Base-by-base conservation (phyloP, 2,888 invertebrate genomes). In the Megamerina dolium region DNA sequence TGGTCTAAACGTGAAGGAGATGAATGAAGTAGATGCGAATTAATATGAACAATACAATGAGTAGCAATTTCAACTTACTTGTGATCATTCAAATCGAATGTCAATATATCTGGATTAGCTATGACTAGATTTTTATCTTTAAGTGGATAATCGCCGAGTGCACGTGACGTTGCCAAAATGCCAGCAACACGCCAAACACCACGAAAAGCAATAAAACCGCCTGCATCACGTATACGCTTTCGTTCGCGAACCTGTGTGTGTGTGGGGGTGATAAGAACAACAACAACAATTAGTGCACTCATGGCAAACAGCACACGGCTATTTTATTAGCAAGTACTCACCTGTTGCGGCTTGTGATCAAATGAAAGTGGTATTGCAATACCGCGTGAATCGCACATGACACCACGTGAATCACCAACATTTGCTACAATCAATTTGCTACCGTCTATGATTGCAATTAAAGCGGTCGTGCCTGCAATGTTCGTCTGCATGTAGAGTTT, bases 121-220 rank as follows among this genome's bases (percentile, higher is more conserved):
- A 93, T 94, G 43, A 96, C 88, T 62, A 93, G 80, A 66, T 87
- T 90, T 65, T 87, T 87, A 65, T 92, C 92, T 73, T 96, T 96
- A 17, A 96, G 74, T 3, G 94, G 93, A 72, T 91, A 94, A 74
- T 96, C 96, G 14, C 93, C 96, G 60, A 96, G 78, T 2, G 96
- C 95, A 51, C 95, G 76, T 9, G 93, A 93, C 23, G 93, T 94
- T 10, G 95, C 95, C 54, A 95, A 75, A 54, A 95, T 91, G 5
- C 95, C 95, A 40, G 91, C 93, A 4, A 95, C 94, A 56, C 95
- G 75, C 95, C 95, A 95, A 2, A 95, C 95, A 21, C 95, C 94
- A 66, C 93, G 90, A 63, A 93, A 94, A 35, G 89, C 87, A 37
- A 96, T 89, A 64, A 90, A 90, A 14, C 96, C 95, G 36, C 96